phyloP scores from a whole-genome alignment of 2,113 vertebrate genomes.

The Xenopus laevis region DNA sequence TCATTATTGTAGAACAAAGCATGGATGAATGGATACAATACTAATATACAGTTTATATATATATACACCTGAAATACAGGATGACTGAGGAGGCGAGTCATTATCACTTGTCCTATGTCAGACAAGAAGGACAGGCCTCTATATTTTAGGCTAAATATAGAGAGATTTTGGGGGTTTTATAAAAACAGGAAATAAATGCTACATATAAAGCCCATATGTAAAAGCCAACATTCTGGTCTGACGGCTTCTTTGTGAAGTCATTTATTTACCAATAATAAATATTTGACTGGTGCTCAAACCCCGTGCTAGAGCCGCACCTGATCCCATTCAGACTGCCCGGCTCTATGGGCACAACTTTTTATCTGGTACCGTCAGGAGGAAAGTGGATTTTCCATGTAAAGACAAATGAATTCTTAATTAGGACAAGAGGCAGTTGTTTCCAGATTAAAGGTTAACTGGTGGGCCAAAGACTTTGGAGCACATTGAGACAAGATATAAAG shows the following conservation, averaged over 20 bases:
- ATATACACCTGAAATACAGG: too few relatives aligned
- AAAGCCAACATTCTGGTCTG: conserved; percentile 27
- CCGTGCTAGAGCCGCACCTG: conserved; percentile 21
- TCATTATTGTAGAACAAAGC: too few relatives aligned
- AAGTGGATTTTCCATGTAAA: not conserved
- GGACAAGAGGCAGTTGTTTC: not conserved
- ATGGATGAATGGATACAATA: too few relatives aligned
- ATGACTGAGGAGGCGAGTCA: too few relatives aligned
- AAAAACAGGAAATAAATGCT: not conserved
- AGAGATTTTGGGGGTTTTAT: too few relatives aligned
- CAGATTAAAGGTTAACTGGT: too few relatives aligned
- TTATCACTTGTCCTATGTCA: too few relatives aligned
- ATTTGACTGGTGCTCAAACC: conserved; percentile 45
- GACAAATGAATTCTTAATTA: not conserved
- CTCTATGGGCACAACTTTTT: not conserved
- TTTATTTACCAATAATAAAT: conserved; percentile 43
- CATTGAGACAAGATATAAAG: too few relatives aligned
- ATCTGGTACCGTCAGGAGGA: not conserved
- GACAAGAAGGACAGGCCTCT: too few relatives aligned
- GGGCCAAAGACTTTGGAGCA: too few relatives aligned
- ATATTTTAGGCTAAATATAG: too few relatives aligned
- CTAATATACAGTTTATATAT: too few relatives aligned
- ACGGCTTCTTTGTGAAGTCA: conserved; percentile 31
- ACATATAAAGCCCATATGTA: not conserved
- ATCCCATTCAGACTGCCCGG: conserved; percentile 36